Evolutionary conservation across 2,888 invertebrate species (phyloP), one percentile per base, ranked within the genome.

Genomic region (Eristalis arbustorum): DNA sequence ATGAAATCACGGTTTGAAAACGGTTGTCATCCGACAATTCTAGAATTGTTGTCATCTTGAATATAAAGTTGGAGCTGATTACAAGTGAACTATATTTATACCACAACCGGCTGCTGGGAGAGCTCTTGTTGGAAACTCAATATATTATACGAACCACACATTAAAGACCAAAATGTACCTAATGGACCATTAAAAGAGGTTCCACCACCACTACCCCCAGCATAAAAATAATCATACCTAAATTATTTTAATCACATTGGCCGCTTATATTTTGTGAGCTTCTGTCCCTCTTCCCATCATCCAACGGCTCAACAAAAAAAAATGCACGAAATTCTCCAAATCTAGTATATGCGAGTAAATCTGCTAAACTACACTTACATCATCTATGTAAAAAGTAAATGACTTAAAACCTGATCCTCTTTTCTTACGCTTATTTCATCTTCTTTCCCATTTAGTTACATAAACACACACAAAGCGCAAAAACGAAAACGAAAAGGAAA

Each of bases 371-470:
- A 69, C 73, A 77, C 77, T 71, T 73, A 68, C 72, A 49, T 67
- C 80, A 69, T 76, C 80, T 73, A 82, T 82, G 75, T 87, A 83
- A 83, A 83, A 87, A 83, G 87, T 87, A 87, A 87, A 83, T 87
- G 83, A 75, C 83, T 87, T 87, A 87, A 87, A 83, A 87, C 87
- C 74, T 87, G 87, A 87, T 87, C 87, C 87, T 87, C 87, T 87
- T 87, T 87, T 83, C 56, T 78, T 71, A 82, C 78, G 87, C 87
- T 87, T 83, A 87, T 87, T 83, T 87, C 87, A 87, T 87, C 83
- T 87, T 72, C 87, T 87, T 87, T 87, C 83, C 78, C 87, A 83
- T 87, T 87, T 79, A 87, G 87, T 83, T 87, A 87, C 87, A 87
- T 87, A 74, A 87, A 87, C 87, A 81, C 34, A 28, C 40, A 73